phyloP scores from a whole-genome alignment of 2,113 vertebrate species.

The Hoplias malabaricus region DNA sequence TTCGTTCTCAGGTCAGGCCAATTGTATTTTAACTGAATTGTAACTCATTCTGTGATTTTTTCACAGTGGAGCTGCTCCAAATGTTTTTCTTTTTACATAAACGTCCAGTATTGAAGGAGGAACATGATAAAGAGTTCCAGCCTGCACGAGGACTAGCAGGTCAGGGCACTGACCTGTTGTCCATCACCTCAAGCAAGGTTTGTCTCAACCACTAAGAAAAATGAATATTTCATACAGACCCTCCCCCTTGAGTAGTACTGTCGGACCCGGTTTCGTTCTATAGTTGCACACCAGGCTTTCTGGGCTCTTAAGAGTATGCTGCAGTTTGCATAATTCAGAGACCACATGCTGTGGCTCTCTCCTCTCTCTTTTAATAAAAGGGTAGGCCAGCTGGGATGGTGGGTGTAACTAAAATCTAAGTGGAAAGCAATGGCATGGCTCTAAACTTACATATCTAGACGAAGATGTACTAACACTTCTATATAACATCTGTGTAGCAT shows the following conservation, averaged over 20 bases:
- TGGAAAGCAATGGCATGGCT: neutral
- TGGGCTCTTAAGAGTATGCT: constrained; percentile 68
- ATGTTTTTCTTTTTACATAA: constrained; percentile 7
- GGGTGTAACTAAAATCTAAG: neutral
- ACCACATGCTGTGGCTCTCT: constrained; percentile 62
- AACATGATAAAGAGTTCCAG: constrained; percentile 45
- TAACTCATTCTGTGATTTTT: too few relatives aligned
- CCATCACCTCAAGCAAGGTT: constrained; percentile 66
- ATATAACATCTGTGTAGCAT: neutral
- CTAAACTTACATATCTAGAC: neutral
- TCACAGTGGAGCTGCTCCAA: neutral
- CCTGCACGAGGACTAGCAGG: constrained; percentile 59
- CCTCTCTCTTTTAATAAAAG: constrained; percentile 67
- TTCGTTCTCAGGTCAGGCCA: too few relatives aligned
- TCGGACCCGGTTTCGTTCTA: constrained; percentile 70
- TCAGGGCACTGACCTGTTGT: constrained; percentile 55
- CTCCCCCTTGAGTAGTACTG: constrained; percentile 60
- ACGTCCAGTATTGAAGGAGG: neutral
- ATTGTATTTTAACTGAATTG: too few relatives aligned
- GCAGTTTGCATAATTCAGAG: constrained; percentile 74
- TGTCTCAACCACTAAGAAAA: constrained; percentile 66
- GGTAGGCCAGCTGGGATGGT: constrained; percentile 58
- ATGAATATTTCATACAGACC: constrained; percentile 75
- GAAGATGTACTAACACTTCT: neutral
- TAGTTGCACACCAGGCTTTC: constrained; percentile 67